phyloP scores from a whole-genome alignment of 2,888 invertebrate genomes.

The Siphonodentalium dalli region DNA sequence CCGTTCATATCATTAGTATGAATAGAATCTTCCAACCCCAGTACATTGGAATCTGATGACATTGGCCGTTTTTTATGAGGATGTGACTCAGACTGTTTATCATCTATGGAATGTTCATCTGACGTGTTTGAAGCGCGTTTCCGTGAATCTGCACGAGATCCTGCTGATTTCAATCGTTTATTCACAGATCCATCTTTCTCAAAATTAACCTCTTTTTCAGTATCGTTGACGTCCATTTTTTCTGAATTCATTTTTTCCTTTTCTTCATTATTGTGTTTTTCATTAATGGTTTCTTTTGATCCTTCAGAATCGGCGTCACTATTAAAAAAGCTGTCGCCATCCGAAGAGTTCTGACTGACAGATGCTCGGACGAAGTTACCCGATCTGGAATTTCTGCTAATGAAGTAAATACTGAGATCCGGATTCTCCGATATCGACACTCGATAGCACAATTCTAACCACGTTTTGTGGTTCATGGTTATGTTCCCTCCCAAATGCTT shows the following conservation, averaged over 20 bases:
- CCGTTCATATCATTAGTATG: conserved; percentile 57
- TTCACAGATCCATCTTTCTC: conserved; percentile 31
- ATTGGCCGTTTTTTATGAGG: conserved; percentile 50
- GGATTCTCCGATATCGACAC: conserved; percentile 37
- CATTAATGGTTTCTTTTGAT: conserved; percentile 57
- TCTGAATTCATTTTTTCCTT: conserved; percentile 56
- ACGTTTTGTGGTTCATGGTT: conserved; percentile 86
- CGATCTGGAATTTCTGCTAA: conserved; percentile 31
- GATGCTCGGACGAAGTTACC: conserved; percentile 12
- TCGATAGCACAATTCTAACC: conserved; percentile 73
- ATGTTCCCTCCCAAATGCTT: conserved; percentile 86
- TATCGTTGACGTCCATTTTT: conserved; percentile 33
- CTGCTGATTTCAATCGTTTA: conserved; percentile 5
- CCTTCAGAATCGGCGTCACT: conserved; percentile 57
- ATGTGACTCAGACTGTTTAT: conserved; percentile 18
- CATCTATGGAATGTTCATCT: conserved; percentile 12
- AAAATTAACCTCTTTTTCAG: conserved; percentile 41
- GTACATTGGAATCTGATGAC: conserved; percentile 39
- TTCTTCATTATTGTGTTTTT: conserved; percentile 75
- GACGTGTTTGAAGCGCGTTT: conserved; percentile 11
- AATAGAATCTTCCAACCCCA: conserved; percentile 52
- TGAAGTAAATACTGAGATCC: conserved; percentile 46
- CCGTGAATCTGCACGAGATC: conserved; percentile 2
- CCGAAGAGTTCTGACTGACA: conserved; percentile 43
- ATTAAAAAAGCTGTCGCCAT: conserved; percentile 37